A percentile compares a stretch with the other conserved stretches of the same genome.
These are phyloP conservation scores for Furcula furcula DNA, from an alignment of 2,888 invertebrate species.

Conservation along the genomic window DNA sequence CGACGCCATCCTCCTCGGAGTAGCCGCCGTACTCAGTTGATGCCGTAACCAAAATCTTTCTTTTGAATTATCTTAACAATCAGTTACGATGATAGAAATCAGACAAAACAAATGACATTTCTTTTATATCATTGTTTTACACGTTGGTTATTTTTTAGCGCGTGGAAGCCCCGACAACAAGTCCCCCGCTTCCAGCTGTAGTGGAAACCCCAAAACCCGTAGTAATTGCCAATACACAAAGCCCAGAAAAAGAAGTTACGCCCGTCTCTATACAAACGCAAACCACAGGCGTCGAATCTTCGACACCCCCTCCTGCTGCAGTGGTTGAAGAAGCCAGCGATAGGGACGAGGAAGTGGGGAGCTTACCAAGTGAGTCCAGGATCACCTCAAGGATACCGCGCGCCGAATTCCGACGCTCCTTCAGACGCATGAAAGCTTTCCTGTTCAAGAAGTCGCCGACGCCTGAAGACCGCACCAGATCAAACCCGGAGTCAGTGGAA, in stretches of 20 bases:
- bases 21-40: too few relatives aligned
- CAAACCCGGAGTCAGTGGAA: conserved; percentile 42
- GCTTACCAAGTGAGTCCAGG: conserved; percentile 21
- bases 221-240: too few relatives aligned
- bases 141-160: conserved; percentile 38
- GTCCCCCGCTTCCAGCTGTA: not conserved
- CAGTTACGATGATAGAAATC: too few relatives aligned
- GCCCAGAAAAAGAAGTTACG: too few relatives aligned
- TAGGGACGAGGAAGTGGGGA: conserved; percentile 27
- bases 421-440: conserved; percentile 49
- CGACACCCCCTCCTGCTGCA: conserved; percentile 6
- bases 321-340: conserved; percentile 16
- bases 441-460: conserved; percentile 39
- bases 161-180: conserved; percentile 35
- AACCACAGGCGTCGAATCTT: conserved; percentile 21
- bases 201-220: conserved; percentile 3
- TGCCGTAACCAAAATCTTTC: too few relatives aligned
- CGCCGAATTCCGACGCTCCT: conserved; percentile 52
- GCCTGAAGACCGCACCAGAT: conserved; percentile 28
- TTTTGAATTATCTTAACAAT: too few relatives aligned
- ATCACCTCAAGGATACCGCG: conserved; percentile 46
- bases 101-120: too few relatives aligned
- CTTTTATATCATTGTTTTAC: too few relatives aligned
- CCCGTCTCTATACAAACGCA: not conserved
- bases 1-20: too few relatives aligned